Evolutionary conservation across 2,888 invertebrate species (phyloP), one percentile per base, ranked within the genome.

Genomic region (Hypolimnas misippus): DNA sequence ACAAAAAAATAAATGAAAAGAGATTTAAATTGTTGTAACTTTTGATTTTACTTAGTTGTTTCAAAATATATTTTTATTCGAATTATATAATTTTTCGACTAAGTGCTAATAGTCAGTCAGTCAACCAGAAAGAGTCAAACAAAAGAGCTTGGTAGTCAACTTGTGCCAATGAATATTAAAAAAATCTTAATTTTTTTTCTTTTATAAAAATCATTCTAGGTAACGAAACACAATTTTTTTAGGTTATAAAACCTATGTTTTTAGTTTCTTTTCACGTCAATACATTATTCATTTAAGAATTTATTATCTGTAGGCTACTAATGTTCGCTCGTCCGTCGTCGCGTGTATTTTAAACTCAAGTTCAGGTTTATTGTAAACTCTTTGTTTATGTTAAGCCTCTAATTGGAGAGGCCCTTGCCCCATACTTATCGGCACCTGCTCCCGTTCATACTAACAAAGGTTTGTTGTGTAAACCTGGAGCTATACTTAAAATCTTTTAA

Each of bases 361-460:
- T 62, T 62, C 65, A 65, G 46, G 65, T 65, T 35, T 51, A 56
- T 33, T 19, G 57, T 65, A 55, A 58, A 58, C 51, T 35, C n/a
- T 29, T 33, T 58, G 63, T 64, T 65, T 50, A 61, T 53, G 54
- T 64, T 60, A 63, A 52, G 33, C 61, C 64, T 52, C 58, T 59
- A 67, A 67, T 64, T 64, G 55, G 33, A 56, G 64, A 56, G 64
- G 52, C 58, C 64, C 64, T 63, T 62, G 58, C 62, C 66, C 61
- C 55, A 35, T 44, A 49, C 50, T 49, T 16, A n/a, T 40, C 16
- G 16, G 10, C 16, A 46, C n/a, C 35, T 38, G 35, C 35, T 38
- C n/a, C 35, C n/a, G n/a, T 38, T 33, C 33, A 33, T 38, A 38
- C 35, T 38, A 38, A 38, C n/a, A 38, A n/a, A n/a, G n/a, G n/a